Conservation (phyloP, 2,113 vertebrate genomes). For the Synodontis membranacea region DNA sequence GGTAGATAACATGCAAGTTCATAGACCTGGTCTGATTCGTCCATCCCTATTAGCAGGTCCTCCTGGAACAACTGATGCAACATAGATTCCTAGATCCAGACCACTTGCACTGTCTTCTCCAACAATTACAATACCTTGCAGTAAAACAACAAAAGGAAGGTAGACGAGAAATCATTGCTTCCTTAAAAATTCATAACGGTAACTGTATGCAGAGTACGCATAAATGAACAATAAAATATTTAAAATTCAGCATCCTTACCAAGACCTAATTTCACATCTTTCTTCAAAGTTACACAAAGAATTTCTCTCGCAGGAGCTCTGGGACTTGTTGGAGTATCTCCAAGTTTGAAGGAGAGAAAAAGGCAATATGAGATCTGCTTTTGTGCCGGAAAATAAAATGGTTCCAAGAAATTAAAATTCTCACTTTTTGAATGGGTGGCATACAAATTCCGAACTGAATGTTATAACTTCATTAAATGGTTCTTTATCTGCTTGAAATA, state of each 20-base stretch:
- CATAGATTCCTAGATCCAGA: conserved; percentile 83
- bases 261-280: conserved; percentile 80
- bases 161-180: neutral
- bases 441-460: neutral
- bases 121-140: conserved; percentile 84
- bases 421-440: neutral
- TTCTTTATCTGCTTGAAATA: neutral
- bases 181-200: neutral
- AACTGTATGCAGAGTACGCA: neutral
- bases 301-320: neutral
- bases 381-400: neutral
- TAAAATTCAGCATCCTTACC: conserved; percentile 68
- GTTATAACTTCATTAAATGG: neutral
- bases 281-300: conserved; percentile 74
- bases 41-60: conserved; percentile 86
- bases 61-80: conserved; percentile 84
- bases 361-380: neutral
- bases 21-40: conserved; percentile 81
- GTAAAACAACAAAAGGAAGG: neutral
- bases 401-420: neutral
- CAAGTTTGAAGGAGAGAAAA: neutral
- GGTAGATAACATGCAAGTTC: neutral
- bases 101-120: conserved; percentile 80
- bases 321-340: neutral
- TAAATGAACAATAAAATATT: neutral